Evolutionary conservation across 2,888 invertebrate species (phyloP), one percentile per base, ranked within the genome.

Genomic region (Rhaphigaster nebulosa): DNA sequence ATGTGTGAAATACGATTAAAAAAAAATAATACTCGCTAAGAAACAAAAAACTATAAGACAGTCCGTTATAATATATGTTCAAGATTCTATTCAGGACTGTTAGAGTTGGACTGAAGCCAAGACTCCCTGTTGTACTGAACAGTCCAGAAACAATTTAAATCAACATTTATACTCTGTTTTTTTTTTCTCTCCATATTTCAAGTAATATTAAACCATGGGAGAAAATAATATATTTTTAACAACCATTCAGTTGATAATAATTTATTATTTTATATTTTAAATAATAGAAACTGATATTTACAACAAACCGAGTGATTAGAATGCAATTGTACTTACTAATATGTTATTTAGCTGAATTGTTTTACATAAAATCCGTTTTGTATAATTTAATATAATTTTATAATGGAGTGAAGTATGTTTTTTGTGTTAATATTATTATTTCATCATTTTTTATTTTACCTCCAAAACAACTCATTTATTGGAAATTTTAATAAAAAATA

Each of bases 81-180:
- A 76, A 38, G 38, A 76, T 76, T 76, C 70, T 38, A 76, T 76
- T 18, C 70, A 76, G 38, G 29, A 76, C 70, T 76, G 70, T 76
- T 76, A 76, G 70, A 76, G 34, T 38, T 76, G 70, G 70, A 76
- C 38, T 76, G 34, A 23, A 8, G 70, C 70, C 70, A 76, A 38
- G 34, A 76, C 38, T 10, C 34, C n/a, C 18, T 18, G 29, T 65
- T 65, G 18, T 0, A 15, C 38, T 38, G 34, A 76, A 38, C 70
- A 76, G 70, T 76, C 18, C 10, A 76, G 70, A 76, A 76, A 76
- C 70, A 76, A 76, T 76, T 76, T 76, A 76, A 76, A 76, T 76
- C 70, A 76, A 76, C 70, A 76, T 76, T 38, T 76, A 34, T 29
- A 29, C 29, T 10, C 29, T 65, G 15, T 18, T 34, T 70, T 3